Percentiles rank a stretch among this genome's conserved stretches.
Conservation (phyloP, 35 echinoderm and acorn worm species). For the Eucidaris tribuloides region DNA sequence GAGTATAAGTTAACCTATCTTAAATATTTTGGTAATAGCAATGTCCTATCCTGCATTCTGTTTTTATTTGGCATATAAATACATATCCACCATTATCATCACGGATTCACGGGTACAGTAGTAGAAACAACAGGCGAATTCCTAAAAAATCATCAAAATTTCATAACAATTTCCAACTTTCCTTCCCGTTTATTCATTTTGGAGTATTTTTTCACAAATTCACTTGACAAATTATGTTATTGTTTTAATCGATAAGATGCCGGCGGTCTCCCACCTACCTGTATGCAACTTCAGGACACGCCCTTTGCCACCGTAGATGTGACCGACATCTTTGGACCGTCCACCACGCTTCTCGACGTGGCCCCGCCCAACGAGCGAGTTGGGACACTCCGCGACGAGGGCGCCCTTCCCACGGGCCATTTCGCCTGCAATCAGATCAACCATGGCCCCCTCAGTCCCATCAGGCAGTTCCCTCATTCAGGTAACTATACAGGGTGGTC, state of each 20-base stretch:
- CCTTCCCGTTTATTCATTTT: not conserved
- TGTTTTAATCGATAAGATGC: constrained; percentile 19
- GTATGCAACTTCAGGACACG: constrained; percentile 55
- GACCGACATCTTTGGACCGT: constrained; percentile 32
- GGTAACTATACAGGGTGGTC: too few species aligned
- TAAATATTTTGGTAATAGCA: too few species aligned
- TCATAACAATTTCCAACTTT: not conserved
- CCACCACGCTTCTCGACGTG: constrained; percentile 30
- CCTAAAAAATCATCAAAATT: not conserved
- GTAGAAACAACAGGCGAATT: not conserved
- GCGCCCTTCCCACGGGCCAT: constrained; percentile 73
- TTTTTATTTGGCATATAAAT: not conserved
- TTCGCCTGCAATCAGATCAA: constrained; percentile 92
- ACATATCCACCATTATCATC: not conserved
- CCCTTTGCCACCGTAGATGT: constrained; percentile 62
- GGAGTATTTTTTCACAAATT: not conserved
- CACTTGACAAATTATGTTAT: not conserved
- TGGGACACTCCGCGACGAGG: constrained; percentile 43
- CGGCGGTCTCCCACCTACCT: constrained; percentile 63
- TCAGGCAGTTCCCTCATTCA: constrained; percentile 75
- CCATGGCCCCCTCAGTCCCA: constrained; percentile 55
- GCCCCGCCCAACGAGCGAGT: constrained; percentile 50
- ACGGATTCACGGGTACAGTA: too few species aligned
- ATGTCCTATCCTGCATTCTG: too few species aligned
- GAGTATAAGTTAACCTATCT: too few species aligned